phyloP scores from a whole-genome alignment of 2,888 invertebrate genomes.

The Stomorhina lunata region DNA sequence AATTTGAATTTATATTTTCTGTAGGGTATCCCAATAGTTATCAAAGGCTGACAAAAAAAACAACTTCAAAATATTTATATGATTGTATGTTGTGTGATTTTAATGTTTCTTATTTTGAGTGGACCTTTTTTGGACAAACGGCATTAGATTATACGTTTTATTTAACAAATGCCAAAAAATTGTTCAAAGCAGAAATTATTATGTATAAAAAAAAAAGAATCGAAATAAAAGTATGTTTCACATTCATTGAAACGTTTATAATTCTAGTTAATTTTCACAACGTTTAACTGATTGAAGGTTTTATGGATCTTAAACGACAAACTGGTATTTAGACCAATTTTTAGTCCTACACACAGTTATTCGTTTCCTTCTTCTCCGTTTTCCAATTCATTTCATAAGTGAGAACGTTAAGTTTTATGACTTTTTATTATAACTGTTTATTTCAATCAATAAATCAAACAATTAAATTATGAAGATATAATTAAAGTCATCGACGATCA shows the following conservation, averaged over 20 bases:
- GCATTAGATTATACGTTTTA: slow-evolving; percentile 73
- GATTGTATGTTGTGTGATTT: slow-evolving; percentile 73
- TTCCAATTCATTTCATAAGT: slow-evolving; percentile 5
- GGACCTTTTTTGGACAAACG: slow-evolving; percentile 68
- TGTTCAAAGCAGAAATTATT: not conserved
- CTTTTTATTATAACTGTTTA: slow-evolving; percentile 49
- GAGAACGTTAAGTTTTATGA: not conserved
- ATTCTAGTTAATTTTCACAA: slow-evolving; percentile 75
- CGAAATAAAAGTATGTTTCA: slow-evolving; percentile 32
- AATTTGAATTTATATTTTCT: too few species aligned
- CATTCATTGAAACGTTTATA: slow-evolving; percentile 67
- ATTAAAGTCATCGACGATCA: slow-evolving; percentile 24
- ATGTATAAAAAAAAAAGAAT: not conserved
- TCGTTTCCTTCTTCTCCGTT: not conserved
- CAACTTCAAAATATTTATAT: slow-evolving; percentile 40
- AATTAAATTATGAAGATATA: slow-evolving; percentile 55
- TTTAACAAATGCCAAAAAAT: slow-evolving; percentile 40
- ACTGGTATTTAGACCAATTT: slow-evolving; percentile 51
- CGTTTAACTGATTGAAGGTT: slow-evolving; percentile 78
- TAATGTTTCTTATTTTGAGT: slow-evolving; percentile 55
- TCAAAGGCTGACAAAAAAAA: not conserved
- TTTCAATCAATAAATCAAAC: slow-evolving; percentile 63
- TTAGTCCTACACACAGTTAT: not conserved
- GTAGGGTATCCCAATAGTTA: not conserved
- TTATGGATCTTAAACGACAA: slow-evolving; percentile 44